These are phyloP conservation scores for Arrhamphus sclerolepis DNA, from an alignment of 2,797 vertebrate species.

Conservation along the genomic window DNA sequence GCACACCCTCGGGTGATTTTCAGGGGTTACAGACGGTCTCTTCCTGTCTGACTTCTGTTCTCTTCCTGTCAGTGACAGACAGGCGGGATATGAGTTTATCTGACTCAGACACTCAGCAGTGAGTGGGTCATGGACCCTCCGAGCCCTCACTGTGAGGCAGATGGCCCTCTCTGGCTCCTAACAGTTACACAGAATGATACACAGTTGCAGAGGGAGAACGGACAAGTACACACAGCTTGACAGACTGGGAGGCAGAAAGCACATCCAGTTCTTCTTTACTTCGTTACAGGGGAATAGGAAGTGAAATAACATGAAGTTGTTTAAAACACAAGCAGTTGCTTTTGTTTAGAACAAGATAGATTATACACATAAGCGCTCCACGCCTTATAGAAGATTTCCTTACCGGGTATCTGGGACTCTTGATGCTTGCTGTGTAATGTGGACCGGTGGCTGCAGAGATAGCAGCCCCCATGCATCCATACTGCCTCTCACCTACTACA, in stretches of 20 bases:
- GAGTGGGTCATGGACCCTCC: slow-evolving; percentile 39
- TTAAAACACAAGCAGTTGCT: slow-evolving; percentile 19
- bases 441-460: slow-evolving; percentile 42
- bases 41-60: slow-evolving; percentile 19
- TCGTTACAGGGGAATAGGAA: slow-evolving; percentile 49
- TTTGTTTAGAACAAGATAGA: background rate
- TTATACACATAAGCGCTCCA: background rate
- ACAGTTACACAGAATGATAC: slow-evolving; percentile 2
- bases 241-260: slow-evolving; percentile 13
- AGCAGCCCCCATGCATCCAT: slow-evolving; percentile 71
- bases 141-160: slow-evolving; percentile 35
- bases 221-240: background rate
- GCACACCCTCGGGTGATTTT: background rate
- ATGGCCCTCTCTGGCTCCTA: slow-evolving; percentile 32
- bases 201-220: background rate
- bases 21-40: slow-evolving; percentile 1
- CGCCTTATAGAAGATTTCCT: slow-evolving; percentile 27
- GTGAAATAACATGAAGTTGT: slow-evolving; percentile 43
- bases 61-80: slow-evolving; percentile 22
- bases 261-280: slow-evolving; percentile 41
- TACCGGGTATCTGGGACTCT: slow-evolving; percentile 40
- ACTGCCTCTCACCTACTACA: slow-evolving; percentile 31
- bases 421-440: slow-evolving; percentile 4
- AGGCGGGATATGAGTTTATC: slow-evolving; percentile 23
- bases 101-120: slow-evolving; percentile 69